These are phyloP conservation scores for Helicoverpa armigera DNA, from an alignment of 1,140 invertebrate genomes.

Conservation along the genomic window DNA sequence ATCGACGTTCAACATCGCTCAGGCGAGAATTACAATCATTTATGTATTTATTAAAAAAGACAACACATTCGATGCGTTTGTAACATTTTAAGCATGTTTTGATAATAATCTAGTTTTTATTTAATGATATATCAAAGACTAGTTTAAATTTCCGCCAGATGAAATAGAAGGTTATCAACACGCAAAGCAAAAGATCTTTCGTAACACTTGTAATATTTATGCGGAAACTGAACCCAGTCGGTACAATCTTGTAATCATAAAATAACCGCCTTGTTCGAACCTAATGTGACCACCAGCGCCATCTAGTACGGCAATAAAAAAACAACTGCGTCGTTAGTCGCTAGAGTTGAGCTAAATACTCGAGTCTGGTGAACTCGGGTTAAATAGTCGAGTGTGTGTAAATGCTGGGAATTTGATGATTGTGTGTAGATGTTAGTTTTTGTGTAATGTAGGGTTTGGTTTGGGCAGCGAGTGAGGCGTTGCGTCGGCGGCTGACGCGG, in stretches of 20 bases:
- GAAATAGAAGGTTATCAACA: slow-evolving; percentile 25
- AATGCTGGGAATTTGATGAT: no score
- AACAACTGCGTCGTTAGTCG: slow-evolving; percentile 4
- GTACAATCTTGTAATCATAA: slow-evolving; percentile 34
- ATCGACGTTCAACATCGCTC: slow-evolving; percentile 5
- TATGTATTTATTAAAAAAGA: background rate
- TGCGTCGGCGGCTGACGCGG: slow-evolving; percentile 82
- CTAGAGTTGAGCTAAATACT: slow-evolving; percentile 23
- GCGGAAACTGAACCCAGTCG: slow-evolving; percentile 25
- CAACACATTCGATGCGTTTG: no score
- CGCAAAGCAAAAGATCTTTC: slow-evolving; percentile 27
- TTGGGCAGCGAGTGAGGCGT: slow-evolving; percentile 56
- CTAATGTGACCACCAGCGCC: slow-evolving; percentile 51
- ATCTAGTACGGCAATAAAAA: slow-evolving; percentile 51
- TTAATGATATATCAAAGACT: no score
- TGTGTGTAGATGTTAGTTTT: no score
- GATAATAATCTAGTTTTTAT: no score
- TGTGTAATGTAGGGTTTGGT: background rate
- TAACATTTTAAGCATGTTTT: no score
- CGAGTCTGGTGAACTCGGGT: slow-evolving; percentile 1
- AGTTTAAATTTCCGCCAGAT: background rate
- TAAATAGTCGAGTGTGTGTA: slow-evolving; percentile 31
- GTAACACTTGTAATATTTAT: slow-evolving; percentile 37
- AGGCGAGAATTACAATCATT: background rate
- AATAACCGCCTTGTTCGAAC: slow-evolving; percentile 37